Conservation (phyloP, 2,888 invertebrate species). For the Troides aeacus region DNA sequence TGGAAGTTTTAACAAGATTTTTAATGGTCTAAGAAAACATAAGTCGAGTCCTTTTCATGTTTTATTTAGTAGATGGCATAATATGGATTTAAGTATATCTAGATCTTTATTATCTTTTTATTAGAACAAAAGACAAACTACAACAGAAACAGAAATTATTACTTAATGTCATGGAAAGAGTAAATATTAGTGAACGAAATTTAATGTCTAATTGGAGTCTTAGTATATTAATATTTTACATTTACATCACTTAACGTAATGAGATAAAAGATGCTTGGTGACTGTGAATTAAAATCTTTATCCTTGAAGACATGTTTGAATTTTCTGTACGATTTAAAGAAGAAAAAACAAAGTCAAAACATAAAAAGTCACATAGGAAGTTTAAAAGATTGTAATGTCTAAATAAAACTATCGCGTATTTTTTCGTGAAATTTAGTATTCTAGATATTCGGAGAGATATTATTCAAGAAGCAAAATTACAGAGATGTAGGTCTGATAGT, state of each 20-base stretch:
- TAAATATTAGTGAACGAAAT: neutral
- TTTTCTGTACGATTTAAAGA: neutral
- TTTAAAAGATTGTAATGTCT: too few species aligned
- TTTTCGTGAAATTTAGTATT: too few species aligned
- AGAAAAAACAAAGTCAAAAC: too few species aligned
- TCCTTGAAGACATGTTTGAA: neutral
- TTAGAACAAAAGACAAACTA: neutral
- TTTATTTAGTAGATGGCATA: neutral
- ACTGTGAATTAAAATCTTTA: neutral
- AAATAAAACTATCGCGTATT: too few species aligned
- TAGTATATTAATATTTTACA: neutral
- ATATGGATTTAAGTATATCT: neutral
- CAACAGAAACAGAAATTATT: too few species aligned
- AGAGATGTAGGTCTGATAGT: too few species aligned
- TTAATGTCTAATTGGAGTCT: neutral
- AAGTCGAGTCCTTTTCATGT: neutral
- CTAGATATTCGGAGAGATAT: too few species aligned
- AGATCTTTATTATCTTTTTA: neutral
- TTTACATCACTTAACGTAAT: neutral
- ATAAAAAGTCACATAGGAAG: too few species aligned
- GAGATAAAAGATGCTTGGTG: neutral
- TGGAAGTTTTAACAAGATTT: neutral
- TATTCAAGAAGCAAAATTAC: too few species aligned
- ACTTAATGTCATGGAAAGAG: too few species aligned
- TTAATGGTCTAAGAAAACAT: neutral